Evolutionary conservation across 64 coral and sea anemone species (phyloP).

Genomic region (Orbicella faveolata): DNA sequence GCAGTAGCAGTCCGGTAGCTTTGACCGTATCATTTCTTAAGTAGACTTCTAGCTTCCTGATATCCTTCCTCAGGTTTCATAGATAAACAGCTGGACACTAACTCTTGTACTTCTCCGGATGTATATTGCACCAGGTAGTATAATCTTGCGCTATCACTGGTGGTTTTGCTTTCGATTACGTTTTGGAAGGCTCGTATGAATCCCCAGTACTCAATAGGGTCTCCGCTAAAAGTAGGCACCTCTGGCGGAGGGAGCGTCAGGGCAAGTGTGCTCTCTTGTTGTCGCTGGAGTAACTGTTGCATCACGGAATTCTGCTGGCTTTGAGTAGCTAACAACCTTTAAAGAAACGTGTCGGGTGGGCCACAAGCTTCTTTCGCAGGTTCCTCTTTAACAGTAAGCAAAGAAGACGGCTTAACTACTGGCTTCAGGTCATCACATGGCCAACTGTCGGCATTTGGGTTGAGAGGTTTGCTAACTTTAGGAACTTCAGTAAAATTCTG

Average conservation of each 20-base stretch:
- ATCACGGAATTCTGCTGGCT: neutral
- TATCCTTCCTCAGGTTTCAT: slow-evolving; percentile 43
- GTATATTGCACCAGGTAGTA: slow-evolving; percentile 52
- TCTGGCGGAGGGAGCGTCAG: slow-evolving; percentile 50
- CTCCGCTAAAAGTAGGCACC: slow-evolving; percentile 35
- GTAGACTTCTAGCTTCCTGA: neutral
- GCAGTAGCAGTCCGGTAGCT: slow-evolving; percentile 25
- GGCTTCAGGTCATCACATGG: slow-evolving; percentile 4
- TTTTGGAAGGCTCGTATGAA: slow-evolving; percentile 44
- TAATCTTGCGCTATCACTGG: slow-evolving; percentile 5
- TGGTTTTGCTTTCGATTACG: slow-evolving; percentile 25
- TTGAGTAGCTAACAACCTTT: neutral
- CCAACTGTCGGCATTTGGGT: neutral
- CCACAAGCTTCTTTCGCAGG: too few relatives aligned
- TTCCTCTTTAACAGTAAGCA: too few relatives aligned
- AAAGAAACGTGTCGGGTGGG: too few relatives aligned
- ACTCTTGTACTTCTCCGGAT: slow-evolving; percentile 16
- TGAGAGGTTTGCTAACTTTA: slow-evolving; percentile 5
- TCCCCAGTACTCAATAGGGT: slow-evolving; percentile 44
- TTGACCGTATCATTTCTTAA: slow-evolving; percentile 41
- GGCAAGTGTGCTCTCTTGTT: slow-evolving; percentile 2
- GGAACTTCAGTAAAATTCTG: slow-evolving; percentile 14
- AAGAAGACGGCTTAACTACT: neutral
- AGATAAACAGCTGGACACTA: slow-evolving; percentile 20
- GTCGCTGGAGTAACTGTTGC: slow-evolving; percentile 32